Base-by-base conservation (phyloP, 2,888 invertebrate genomes). In the Trichopria drosophilae region DNA sequence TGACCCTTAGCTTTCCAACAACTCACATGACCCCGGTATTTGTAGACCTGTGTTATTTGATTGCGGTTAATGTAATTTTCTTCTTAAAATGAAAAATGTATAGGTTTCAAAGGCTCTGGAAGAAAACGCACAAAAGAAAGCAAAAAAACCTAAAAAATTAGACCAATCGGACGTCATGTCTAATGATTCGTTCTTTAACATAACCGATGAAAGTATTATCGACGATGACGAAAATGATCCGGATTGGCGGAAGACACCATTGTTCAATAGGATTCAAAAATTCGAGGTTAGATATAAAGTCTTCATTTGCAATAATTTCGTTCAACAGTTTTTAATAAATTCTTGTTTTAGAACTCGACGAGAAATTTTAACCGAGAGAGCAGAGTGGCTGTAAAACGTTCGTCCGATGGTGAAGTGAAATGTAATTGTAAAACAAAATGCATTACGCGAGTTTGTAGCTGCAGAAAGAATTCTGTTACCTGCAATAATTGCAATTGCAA, bases 181-280 rank as follows among this genome's bases (percentile, higher is more conserved):
- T 6, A 55, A 55, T 12, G 50, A 58, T 37, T 23, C n/a, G 10
- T 24, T 40, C n/a, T n/a, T n/a, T 6, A 16, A 23, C 2, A 26
- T 51, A 1, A 55, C 60, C 6, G 67, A 70, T 37, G 66, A 68
- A 3, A 68, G 65, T 56, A 43, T 57, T 1, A 42, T 50, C 6
- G 78, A 80, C 58, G 77, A 81, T 58, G 40, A 62, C 1, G 64
- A 70, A 22, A 75, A 75, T 4, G 87, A 88, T 68, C 87, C 87
- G 0, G 87, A 88, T 63, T 88, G 87, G 87, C 75, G 74, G 24
- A 81, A 81, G 28, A 87, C 87, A 2, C 88, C 87, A 0, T 68
- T 86, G 0, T 82, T 79, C 45, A 83, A 79, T 57, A 78, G 73
- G 36, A 63, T 76, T 35, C 65, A 63, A 34, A 72, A 64, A 32